A percentile compares a stretch with the other conserved stretches of the same genome.
Conservation (phyloP, 2,888 invertebrate species). For the Eudiplozoon nipponicum region DNA sequence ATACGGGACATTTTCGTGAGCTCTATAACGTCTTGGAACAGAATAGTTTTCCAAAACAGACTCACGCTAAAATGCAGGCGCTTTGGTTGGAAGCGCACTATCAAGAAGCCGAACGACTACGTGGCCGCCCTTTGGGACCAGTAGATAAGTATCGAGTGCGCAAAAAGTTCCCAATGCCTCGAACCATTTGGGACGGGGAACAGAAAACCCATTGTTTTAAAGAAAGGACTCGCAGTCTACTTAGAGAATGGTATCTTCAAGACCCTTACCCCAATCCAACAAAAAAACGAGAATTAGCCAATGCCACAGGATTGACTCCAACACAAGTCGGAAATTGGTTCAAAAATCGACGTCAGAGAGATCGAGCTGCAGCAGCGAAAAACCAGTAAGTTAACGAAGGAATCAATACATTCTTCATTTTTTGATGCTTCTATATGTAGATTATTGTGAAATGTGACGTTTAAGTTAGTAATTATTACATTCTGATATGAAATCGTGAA, state of each 20-base stretch:
- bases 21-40: conserved; percentile 56
- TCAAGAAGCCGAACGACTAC: conserved; percentile 56
- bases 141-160: conserved; percentile 67
- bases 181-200: conserved; percentile 75
- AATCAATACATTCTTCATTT: too few species aligned
- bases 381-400: conserved; percentile 46
- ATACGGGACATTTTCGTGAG: conserved; percentile 56
- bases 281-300: conserved; percentile 58
- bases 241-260: conserved; percentile 87
- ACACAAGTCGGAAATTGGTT: conserved; percentile 78
- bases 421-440: too few species aligned
- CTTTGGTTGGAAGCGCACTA: conserved; percentile 81
- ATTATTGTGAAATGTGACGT: too few species aligned
- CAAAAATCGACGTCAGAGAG: conserved; percentile 53
- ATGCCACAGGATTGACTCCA: conserved; percentile 57
- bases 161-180: conserved; percentile 61
- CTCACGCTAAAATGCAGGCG: conserved; percentile 50
- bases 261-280: conserved; percentile 79
- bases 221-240: conserved; percentile 56
- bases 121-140: conserved; percentile 58
- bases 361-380: conserved; percentile 65
- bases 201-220: conserved; percentile 83
- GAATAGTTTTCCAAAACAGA: conserved; percentile 55
- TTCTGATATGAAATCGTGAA: too few species aligned
- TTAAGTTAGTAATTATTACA: too few species aligned